A percentile compares a stretch with the other conserved stretches of the same genome.
Conservation (phyloP, 1,140 invertebrate genomes). For the Temnothorax curvispinosus region DNA sequence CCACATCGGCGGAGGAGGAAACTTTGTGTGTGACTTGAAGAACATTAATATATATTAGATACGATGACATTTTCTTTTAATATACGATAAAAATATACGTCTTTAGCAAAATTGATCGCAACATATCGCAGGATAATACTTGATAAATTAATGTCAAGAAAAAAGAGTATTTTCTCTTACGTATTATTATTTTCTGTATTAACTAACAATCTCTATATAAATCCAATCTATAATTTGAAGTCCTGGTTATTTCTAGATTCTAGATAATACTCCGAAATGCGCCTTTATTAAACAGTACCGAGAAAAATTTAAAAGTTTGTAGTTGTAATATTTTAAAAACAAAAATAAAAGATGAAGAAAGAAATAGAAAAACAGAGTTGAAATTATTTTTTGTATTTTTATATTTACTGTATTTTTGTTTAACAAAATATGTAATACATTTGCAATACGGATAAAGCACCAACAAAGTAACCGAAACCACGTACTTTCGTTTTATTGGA, state of each 20-base stretch:
- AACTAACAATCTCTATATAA: background rate
- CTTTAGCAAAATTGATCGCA: background rate
- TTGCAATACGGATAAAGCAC: background rate
- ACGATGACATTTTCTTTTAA: constrained; percentile 21
- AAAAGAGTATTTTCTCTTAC: background rate
- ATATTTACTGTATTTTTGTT: background rate
- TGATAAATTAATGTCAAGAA: constrained; percentile 2
- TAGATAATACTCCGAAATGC: background rate
- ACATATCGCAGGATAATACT: background rate
- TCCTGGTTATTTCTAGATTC: background rate
- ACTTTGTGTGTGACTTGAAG: constrained; percentile 2
- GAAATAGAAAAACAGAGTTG: background rate
- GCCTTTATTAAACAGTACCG: background rate
- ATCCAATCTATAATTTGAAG: background rate
- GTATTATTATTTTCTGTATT: too few relatives aligned
- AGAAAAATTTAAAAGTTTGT: background rate
- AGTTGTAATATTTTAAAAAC: background rate
- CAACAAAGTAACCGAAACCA: background rate
- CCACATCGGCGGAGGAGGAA: too few relatives aligned
- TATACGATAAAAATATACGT: background rate
- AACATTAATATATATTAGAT: constrained; percentile 47
- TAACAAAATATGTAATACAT: background rate
- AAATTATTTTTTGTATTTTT: background rate
- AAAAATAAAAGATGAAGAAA: background rate
- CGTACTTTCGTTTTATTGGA: background rate